phyloP scores from a whole-genome alignment of 2,797 vertebrate species.

The Liparis tanakae region DNA sequence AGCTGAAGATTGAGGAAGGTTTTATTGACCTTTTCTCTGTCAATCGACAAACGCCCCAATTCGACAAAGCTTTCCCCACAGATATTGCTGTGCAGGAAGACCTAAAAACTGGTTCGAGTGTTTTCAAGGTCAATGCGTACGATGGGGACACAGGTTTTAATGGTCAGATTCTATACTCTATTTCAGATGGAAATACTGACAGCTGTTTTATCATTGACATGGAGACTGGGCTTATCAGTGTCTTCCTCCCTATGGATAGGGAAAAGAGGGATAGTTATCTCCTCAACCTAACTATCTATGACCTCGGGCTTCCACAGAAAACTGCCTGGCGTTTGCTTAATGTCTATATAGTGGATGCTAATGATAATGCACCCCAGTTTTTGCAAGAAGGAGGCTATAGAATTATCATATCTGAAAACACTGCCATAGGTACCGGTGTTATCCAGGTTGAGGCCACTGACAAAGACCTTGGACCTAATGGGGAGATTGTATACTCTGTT shows the following conservation, averaged over 20 bases:
- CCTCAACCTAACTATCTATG: constrained; percentile 94
- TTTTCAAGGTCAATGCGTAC: constrained; percentile 90
- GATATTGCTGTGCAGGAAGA: constrained; percentile 91
- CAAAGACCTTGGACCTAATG: constrained; percentile 91
- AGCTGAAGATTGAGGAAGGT: constrained; percentile 90
- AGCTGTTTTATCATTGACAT: constrained; percentile 93
- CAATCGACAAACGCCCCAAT: constrained; percentile 94
- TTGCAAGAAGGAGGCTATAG: constrained; percentile 88
- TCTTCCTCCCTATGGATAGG: constrained; percentile 93
- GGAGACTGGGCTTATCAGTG: constrained; percentile 88
- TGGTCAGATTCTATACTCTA: constrained; percentile 91
- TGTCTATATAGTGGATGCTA: constrained; percentile 91
- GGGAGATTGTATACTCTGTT: constrained; percentile 90
- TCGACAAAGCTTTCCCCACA: constrained; percentile 93
- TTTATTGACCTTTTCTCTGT: constrained; percentile 96
- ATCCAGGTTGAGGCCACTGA: constrained; percentile 96
- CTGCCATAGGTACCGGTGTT: constrained; percentile 90
- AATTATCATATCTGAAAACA: constrained; percentile 93
- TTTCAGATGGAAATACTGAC: constrained; percentile 93
- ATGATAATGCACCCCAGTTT: constrained; percentile 94
- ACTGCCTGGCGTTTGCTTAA: constrained; percentile 91
- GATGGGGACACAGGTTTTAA: constrained; percentile 97
- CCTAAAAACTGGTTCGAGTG: constrained; percentile 85
- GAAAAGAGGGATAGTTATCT: constrained; percentile 92
- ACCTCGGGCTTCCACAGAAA: constrained; percentile 92